Base-by-base conservation (phyloP, 2,113 vertebrate genomes). In the Sceloporus undulatus region DNA sequence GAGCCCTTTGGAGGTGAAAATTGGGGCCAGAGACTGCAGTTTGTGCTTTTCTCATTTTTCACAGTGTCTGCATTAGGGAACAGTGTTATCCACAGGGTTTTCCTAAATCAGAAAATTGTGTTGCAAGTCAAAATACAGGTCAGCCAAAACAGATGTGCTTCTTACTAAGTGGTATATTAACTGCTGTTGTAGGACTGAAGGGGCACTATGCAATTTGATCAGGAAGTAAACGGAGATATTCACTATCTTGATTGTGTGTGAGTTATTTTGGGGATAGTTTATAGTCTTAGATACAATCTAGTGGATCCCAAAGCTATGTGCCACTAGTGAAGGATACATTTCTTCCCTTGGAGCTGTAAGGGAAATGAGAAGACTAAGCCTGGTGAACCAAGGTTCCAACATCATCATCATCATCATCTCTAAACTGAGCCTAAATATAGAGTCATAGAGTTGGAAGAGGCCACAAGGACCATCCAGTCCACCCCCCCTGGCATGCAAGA, bases 91-190 rank as follows among this genome's bases (percentile, higher is more conserved):
- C 79, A 0, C n/a, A 86, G 27, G 79, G 73, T 6, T 87, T 90
- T 92, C 80, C 85, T 85, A 66, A 70, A 83, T 59, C 0, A 0
- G 42, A 9, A 7, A 90, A 88, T 92, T 89, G 38, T 88, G 82
- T 77, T 84, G 81, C 79, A 88, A 91, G 62, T 85, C 84, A 4
- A 93, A 95, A 92, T 91, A 94, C 89, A 91, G 92, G 92, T 94
- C 93, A 95, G 82, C 65, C 90, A 40, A 93, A 91, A 93, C 91
- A 0, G 4, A 85, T 0, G 68, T 85, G 87, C 79, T 90, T 86
- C 74, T 88, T 87, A 84, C 65, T 85, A 87, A 80, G 77, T 25
- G 9, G 76, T 91, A 91, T 84, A 90, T 92, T 91, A 91, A 85
- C 77, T 73, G 89, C 34, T 91, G 1, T 42, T 87, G 90, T 78